Evolutionary conservation across 2,113 vertebrate species (phyloP).

Genomic region (Arenaria interpres): DNA sequence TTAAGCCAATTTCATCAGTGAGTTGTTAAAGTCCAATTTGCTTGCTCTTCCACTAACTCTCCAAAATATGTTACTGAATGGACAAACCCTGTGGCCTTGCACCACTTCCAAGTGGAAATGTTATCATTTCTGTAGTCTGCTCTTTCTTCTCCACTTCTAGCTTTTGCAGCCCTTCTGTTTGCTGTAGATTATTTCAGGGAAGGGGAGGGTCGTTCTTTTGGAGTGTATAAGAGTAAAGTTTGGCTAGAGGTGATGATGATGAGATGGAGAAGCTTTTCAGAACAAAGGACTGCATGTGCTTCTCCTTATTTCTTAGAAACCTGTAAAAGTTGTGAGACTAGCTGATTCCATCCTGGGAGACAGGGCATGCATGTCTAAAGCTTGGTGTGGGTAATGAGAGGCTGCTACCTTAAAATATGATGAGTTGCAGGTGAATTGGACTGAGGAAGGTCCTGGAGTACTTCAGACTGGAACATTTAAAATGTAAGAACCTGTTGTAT

Average conservation of each 20-base stretch:
- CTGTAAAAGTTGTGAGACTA: background rate
- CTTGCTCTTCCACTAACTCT: background rate
- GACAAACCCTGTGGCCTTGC: background rate
- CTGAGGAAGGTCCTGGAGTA: background rate
- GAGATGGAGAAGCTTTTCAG: background rate
- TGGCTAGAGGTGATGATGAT: background rate
- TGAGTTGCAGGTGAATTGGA: background rate
- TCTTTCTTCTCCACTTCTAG: background rate
- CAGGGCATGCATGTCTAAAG: rapidly evolving
- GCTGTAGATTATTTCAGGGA: background rate
- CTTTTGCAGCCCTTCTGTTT: background rate
- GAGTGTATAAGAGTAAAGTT: background rate
- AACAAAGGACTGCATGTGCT: background rate
- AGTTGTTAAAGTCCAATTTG: background rate
- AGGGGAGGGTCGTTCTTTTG: background rate
- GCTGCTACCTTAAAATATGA: background rate
- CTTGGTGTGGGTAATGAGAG: background rate
- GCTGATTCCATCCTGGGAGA: background rate
- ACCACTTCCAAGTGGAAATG: background rate
- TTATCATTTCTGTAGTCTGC: background rate
- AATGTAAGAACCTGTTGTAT: background rate
- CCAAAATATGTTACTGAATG: background rate
- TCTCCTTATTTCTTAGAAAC: background rate
- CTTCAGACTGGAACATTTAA: background rate
- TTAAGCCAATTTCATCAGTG: background rate